These are phyloP conservation scores for Psittacula derbiana DNA, from an alignment of 2,797 vertebrate species.

Conservation along the genomic window DNA sequence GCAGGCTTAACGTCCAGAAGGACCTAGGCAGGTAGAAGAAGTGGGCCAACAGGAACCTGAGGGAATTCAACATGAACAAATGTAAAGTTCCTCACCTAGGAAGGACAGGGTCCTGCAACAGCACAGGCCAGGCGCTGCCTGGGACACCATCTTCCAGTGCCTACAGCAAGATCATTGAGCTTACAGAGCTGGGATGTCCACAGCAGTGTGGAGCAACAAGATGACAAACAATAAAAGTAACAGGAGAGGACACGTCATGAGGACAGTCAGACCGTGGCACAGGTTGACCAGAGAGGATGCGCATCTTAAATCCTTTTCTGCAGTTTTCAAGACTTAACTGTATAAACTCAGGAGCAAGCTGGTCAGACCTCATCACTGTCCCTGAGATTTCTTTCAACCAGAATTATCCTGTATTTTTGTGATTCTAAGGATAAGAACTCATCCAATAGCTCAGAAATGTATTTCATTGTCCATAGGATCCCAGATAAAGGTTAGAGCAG, in stretches of 20 bases:
- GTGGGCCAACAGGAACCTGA: neutral
- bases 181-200: neutral
- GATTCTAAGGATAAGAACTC: neutral
- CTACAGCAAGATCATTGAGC: neutral
- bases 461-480: neutral
- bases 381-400: neutral
- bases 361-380: neutral
- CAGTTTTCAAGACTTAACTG: neutral
- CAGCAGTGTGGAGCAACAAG: neutral
- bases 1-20: neutral
- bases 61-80: neutral
- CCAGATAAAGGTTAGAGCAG: neutral
- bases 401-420: neutral
- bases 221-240: neutral
- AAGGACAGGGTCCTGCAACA: neutral
- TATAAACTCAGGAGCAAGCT: neutral
- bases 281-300: neutral
- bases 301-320: neutral
- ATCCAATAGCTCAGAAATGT: neutral
- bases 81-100: neutral
- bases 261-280: rapidly evolving
- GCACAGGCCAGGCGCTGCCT: neutral
- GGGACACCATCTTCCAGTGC: neutral
- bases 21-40: neutral
- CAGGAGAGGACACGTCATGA: neutral